Conservation (phyloP, 2,113 vertebrate species). For the Todiramphus saurophagus region DNA sequence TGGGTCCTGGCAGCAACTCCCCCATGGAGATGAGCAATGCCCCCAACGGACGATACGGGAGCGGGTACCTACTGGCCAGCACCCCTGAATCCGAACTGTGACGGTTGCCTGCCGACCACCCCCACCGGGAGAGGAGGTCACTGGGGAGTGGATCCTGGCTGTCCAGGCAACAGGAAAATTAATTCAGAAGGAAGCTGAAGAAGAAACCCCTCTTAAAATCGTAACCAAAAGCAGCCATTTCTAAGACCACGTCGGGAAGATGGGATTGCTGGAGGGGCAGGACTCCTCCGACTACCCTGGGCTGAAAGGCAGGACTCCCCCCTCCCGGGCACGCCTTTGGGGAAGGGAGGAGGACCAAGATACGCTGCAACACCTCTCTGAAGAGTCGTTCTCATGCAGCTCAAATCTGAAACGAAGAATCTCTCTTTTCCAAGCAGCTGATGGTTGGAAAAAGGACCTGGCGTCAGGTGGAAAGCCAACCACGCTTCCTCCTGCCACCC, state of each 20-base stretch:
- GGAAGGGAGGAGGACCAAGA: conserved; percentile 19
- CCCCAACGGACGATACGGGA: conserved; percentile 89
- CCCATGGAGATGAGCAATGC: conserved; percentile 87
- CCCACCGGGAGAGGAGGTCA: conserved; percentile 10
- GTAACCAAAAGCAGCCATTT: conserved; percentile 24
- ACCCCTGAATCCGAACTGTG: conserved; percentile 95
- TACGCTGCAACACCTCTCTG: background rate
- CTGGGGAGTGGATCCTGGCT: conserved; percentile 46
- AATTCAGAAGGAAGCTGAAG: background rate
- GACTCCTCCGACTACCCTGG: conserved; percentile 20
- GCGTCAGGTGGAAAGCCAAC: background rate
- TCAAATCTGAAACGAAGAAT: conserved; percentile 27
- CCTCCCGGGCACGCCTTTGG: background rate
- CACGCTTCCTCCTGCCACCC: background rate
- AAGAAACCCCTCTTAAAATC: conserved; percentile 37
- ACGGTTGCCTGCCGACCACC: conserved; percentile 23
- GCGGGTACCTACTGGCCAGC: conserved; percentile 88
- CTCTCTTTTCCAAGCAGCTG: conserved; percentile 31
- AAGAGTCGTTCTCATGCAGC: background rate
- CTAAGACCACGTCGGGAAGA: background rate
- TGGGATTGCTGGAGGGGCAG: conserved; percentile 46
- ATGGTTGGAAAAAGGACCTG: conserved; percentile 52
- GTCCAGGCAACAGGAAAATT: conserved; percentile 25
- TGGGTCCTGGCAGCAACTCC: conserved; percentile 88
- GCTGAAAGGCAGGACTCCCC: background rate